These are phyloP conservation scores for Digitonthophagus gazella DNA, from an alignment of 2,888 invertebrate genomes.

Conservation along the genomic window DNA sequence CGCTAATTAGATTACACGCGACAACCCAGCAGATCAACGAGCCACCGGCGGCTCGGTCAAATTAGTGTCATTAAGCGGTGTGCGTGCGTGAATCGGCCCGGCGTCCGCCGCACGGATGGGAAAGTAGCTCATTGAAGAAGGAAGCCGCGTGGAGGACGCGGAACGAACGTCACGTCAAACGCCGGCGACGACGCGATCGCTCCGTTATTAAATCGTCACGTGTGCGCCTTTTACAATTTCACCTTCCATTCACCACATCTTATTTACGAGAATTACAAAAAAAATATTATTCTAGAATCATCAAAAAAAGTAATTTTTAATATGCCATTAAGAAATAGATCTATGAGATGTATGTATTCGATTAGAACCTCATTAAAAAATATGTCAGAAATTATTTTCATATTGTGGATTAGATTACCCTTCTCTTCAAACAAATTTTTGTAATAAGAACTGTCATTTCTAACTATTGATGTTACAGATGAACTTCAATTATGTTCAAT, in stretches of 20 bases:
- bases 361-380: too few relatives aligned
- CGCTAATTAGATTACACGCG: conserved; percentile 14
- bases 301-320: too few relatives aligned
- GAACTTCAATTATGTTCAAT: too few relatives aligned
- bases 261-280: too few relatives aligned
- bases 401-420: too few relatives aligned
- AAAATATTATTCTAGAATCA: too few relatives aligned
- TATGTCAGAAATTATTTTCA: too few relatives aligned
- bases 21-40: conserved; percentile 7
- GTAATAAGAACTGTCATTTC: too few relatives aligned
- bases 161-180: not conserved
- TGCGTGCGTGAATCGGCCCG: not conserved
- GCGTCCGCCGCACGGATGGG: not conserved
- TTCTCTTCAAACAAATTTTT: too few relatives aligned
- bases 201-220: not conserved
- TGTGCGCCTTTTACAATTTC: not conserved
- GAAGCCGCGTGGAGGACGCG: not conserved
- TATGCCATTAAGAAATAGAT: too few relatives aligned
- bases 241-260: not conserved
- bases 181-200: not conserved
- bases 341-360: too few relatives aligned
- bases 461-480: too few relatives aligned
- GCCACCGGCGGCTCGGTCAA: not conserved
- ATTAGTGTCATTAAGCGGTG: not conserved
- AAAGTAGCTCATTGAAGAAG: not conserved